Base-by-base conservation (phyloP, 2,113 vertebrate genomes). In the Australoheros scitulus region DNA sequence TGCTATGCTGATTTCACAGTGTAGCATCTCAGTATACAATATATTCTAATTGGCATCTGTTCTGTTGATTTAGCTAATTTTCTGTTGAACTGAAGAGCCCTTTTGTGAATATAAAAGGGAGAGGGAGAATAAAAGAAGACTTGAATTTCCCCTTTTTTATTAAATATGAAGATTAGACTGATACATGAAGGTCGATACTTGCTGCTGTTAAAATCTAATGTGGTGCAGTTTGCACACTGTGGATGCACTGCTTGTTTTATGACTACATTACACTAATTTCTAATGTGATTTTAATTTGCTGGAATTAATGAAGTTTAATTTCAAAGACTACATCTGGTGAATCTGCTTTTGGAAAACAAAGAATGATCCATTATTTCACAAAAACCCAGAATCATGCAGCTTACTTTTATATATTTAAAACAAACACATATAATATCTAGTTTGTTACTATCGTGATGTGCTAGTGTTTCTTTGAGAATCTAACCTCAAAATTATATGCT, bases 31-130 rank as follows among this genome's bases (percentile, higher is more conserved):
- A 77, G 52, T 36, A 60, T 65, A 59, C 41, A 4, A 5, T 61
- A 11, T 43, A 38, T 60, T 76, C 1, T 56, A 55, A 59, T 60
- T 34, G 29, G 34, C 24, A 68, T 77, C 74, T 11, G 61, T 72
- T 87, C 38, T 81, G 77, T 80, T 85, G 65, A 82, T 75, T 80
- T 15, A 77, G 22, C 9, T 80, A 6, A 79, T 72, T 79, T 79
- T 22, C 63, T 76, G 58, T 65, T 22, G 15, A 84, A 80, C 64
- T 76, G 24, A 61, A 50, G 11, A 32, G 58, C 55, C 52, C 75
- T 79, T 64, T 61, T 60, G 5, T 77, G 29, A 82, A 43, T 55
- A 24, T 59, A 59, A 50, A 58, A 47, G 56, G 36, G 26, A 61
- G 55, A 41, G n/a, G 7, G 18, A 32, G 6, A 11, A 36, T 68